phyloP scores from a whole-genome alignment of 2,888 invertebrate genomes.

The Tipula helvola region DNA sequence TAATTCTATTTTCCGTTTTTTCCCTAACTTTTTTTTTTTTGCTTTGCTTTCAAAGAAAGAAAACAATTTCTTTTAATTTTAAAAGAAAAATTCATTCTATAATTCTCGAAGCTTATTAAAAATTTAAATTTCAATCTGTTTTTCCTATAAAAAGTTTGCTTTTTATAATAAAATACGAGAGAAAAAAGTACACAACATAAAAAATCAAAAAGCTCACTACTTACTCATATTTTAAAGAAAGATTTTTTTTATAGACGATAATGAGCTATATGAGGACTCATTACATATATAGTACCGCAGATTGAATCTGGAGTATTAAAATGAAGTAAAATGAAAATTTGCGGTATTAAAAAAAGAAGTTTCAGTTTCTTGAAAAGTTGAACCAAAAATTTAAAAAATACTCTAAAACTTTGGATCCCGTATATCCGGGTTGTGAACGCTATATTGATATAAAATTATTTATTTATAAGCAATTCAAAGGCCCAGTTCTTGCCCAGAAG shows the following conservation, averaged over 20 bases:
- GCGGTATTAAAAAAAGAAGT: no score
- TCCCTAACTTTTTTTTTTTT: background rate
- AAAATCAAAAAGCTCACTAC: background rate
- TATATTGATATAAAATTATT: background rate
- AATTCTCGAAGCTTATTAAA: conserved; percentile 4
- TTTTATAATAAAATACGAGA: background rate
- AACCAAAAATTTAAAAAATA: no score
- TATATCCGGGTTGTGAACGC: background rate
- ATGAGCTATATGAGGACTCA: background rate
- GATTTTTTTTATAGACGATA: background rate
- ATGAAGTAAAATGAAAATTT: no score
- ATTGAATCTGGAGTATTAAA: no score
- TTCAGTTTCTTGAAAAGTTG: no score
- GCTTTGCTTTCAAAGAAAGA: background rate
- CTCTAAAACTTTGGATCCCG: background rate
- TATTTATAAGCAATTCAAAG: background rate
- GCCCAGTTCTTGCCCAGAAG: background rate
- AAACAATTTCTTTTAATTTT: background rate
- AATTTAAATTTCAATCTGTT: background rate
- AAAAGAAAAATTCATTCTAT: background rate
- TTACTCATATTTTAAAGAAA: background rate
- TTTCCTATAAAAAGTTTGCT: background rate
- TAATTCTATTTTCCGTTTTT: background rate
- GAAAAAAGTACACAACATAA: background rate
- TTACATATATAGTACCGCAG: no score